These are phyloP conservation scores for Erpobdella octoculata DNA, from an alignment of 2,888 invertebrate genomes.

Conservation along the genomic window DNA sequence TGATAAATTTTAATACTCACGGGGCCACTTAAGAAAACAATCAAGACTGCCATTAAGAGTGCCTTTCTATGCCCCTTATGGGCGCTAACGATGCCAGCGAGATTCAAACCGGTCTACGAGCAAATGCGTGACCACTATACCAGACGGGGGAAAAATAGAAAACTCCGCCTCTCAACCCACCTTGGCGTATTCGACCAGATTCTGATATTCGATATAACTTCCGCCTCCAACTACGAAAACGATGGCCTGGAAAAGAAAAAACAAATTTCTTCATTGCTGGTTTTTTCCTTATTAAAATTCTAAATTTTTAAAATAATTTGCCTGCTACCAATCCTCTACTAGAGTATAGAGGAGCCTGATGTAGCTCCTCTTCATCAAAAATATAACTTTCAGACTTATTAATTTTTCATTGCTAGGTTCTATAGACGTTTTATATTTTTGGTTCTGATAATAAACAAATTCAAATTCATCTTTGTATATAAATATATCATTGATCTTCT, in stretches of 20 bases:
- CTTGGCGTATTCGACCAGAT: slow-evolving; percentile 87
- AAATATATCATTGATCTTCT: too few relatives aligned
- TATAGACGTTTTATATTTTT: too few relatives aligned
- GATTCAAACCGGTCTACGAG: too few relatives aligned
- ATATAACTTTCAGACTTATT: too few relatives aligned
- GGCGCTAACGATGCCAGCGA: not conserved
- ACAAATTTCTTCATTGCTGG: not conserved
- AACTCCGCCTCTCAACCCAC: too few relatives aligned
- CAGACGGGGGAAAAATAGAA: too few relatives aligned
- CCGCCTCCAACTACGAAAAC: slow-evolving; percentile 60
- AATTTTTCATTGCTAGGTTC: too few relatives aligned
- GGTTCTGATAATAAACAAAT: too few relatives aligned
- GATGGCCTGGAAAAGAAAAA: slow-evolving; percentile 45
- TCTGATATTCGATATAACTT: slow-evolving; percentile 98
- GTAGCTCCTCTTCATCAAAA: too few relatives aligned
- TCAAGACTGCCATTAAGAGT: not conserved
- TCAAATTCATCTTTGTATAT: too few relatives aligned
- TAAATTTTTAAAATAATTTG: not conserved
- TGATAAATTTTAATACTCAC: not conserved
- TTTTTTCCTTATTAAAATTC: not conserved
- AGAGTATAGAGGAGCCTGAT: too few relatives aligned
- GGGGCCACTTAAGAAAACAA: too few relatives aligned
- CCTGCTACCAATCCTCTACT: not conserved
- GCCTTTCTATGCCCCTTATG: not conserved
- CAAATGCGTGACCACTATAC: not conserved